Percentiles rank a stretch among this genome's conserved stretches.
Conservation (phyloP, 2,113 vertebrate species). For the Nicator chloris region DNA sequence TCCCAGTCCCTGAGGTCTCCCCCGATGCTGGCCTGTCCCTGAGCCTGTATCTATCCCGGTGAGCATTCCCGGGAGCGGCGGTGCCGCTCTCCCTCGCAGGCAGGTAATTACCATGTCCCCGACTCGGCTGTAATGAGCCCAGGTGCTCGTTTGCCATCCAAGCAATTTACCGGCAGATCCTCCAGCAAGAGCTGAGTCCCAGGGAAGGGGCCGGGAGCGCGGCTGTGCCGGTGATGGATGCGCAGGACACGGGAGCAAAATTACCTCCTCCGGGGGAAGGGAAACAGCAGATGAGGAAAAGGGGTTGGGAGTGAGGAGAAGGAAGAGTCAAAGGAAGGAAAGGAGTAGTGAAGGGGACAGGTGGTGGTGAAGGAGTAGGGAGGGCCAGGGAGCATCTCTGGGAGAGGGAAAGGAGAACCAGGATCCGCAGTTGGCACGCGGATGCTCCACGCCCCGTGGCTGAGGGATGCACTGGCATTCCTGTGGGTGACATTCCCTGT, state of each 20-base stretch:
- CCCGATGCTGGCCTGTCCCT: accelerated
- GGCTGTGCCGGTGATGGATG: background rate
- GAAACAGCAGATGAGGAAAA: background rate
- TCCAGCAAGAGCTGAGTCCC: background rate
- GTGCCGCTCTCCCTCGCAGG: background rate
- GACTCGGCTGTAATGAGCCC: background rate
- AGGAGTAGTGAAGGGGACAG: background rate
- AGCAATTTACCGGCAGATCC: constrained; percentile 30
- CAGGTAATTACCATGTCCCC: background rate
- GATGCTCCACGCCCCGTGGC: background rate
- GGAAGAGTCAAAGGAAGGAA: background rate
- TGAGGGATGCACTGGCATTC: background rate
- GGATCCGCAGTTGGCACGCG: accelerated
- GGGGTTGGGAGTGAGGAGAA: background rate
- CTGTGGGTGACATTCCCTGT: background rate
- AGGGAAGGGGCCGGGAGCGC: background rate
- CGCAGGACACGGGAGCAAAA: background rate
- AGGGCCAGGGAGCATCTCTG: background rate
- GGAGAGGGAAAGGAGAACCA: background rate
- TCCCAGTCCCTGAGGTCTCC: background rate
- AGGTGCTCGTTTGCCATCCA: constrained; percentile 45
- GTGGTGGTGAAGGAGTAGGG: background rate
- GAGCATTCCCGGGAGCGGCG: background rate
- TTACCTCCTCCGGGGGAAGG: background rate
- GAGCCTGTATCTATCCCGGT: background rate